Evolutionary conservation across 2,888 invertebrate species (phyloP).

Genomic region (Tinea semifulvella): DNA sequence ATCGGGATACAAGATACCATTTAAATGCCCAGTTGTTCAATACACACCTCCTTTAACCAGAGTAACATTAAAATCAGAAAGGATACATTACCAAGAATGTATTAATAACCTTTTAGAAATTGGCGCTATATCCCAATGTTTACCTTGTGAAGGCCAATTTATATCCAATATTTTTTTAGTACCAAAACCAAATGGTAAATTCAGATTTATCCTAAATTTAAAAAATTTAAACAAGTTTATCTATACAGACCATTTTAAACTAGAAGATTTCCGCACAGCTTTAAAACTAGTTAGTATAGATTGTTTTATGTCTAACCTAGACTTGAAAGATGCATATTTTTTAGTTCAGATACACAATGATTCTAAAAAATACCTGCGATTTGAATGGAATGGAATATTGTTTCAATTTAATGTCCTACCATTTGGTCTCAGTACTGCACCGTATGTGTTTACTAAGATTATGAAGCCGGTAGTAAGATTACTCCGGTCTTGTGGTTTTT

Average conservation of each 20-base stretch:
- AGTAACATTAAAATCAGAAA: conserved; percentile 6
- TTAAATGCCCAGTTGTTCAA: conserved; percentile 7
- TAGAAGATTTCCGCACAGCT: conserved; percentile 14
- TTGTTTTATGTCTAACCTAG: conserved; percentile 13
- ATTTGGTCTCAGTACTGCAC: too few relatives aligned
- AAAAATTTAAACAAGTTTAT: conserved; percentile 15
- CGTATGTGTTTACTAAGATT: too few relatives aligned
- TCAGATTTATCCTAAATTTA: conserved; percentile 16
- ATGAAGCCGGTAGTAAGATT: conserved; percentile 6
- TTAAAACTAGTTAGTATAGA: conserved; percentile 13
- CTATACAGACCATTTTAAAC: conserved; percentile 14
- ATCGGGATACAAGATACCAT: conserved; percentile 13
- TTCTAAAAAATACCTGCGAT: conserved; percentile 15
- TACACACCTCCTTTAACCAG: neutral
- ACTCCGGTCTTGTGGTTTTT: conserved; percentile 1
- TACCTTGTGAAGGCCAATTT: conserved; percentile 14
- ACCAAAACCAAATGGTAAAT: conserved; percentile 14
- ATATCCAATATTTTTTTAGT: conserved; percentile 15
- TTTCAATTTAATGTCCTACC: conserved; percentile 16
- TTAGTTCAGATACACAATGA: conserved; percentile 7
- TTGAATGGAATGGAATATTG: conserved; percentile 11
- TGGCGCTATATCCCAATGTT: conserved; percentile 10
- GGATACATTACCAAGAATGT: conserved; percentile 12
- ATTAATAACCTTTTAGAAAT: conserved; percentile 12
- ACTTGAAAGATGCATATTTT: conserved; percentile 15